Conservation (phyloP, 2,888 invertebrate genomes). For the Drosophila picticornis region DNA sequence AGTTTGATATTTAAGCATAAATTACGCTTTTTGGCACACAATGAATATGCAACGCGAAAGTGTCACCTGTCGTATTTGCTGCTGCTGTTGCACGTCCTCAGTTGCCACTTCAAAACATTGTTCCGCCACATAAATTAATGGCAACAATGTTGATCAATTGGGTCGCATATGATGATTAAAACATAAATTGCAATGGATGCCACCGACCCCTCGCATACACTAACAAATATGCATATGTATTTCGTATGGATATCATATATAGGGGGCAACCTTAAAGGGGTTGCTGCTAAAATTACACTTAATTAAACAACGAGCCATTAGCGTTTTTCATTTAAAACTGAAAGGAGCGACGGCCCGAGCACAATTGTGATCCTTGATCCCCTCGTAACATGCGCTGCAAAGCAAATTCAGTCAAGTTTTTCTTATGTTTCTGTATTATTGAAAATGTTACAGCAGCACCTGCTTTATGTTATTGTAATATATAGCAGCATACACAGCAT, state of each 20-base stretch:
- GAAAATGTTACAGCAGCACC: slow-evolving; percentile 58
- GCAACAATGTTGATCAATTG: slow-evolving; percentile 72
- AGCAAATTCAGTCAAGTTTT: slow-evolving; percentile 30
- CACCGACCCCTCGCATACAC: slow-evolving; percentile 30
- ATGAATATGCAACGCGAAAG: slow-evolving; percentile 59
- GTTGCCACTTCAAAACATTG: slow-evolving; percentile 64
- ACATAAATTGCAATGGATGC: slow-evolving; percentile 74
- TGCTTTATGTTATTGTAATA: slow-evolving; percentile 40
- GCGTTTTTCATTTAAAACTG: slow-evolving; percentile 59
- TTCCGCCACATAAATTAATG: slow-evolving; percentile 75
- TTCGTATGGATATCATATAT: slow-evolving; percentile 20
- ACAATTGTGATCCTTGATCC: slow-evolving; percentile 15
- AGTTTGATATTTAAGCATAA: slow-evolving; percentile 65
- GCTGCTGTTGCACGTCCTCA: slow-evolving; percentile 22
- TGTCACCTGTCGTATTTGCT: slow-evolving; percentile 68
- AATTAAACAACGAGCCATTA: slow-evolving; percentile 84
- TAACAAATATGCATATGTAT: slow-evolving; percentile 1
- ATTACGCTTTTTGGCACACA: slow-evolving; percentile 39
- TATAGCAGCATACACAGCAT: slow-evolving; percentile 11
- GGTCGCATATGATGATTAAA: slow-evolving; percentile 77
- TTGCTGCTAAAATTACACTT: slow-evolving; percentile 82
- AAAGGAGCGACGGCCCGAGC: not conserved
- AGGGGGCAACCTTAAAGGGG: slow-evolving; percentile 35
- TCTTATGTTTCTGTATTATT: slow-evolving; percentile 14
- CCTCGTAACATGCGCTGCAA: slow-evolving; percentile 19